These are phyloP conservation scores for Drosophila aldrichi DNA, from an alignment of 2,888 invertebrate species.

Conservation along the genomic window DNA sequence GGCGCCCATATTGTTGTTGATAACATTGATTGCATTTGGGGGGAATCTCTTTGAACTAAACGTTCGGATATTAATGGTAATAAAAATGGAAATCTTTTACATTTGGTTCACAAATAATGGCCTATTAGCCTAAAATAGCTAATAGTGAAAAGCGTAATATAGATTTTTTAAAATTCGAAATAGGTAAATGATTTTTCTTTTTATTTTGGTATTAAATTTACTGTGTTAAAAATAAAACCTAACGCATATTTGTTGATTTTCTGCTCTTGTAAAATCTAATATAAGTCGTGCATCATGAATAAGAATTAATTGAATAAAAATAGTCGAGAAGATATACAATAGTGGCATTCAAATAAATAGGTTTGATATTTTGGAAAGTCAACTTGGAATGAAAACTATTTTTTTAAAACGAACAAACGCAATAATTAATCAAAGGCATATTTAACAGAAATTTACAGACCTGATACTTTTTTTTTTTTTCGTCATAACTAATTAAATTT, in stretches of 20 bases:
- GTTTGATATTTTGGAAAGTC: too few relatives aligned
- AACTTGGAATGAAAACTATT: too few relatives aligned
- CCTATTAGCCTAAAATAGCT: slow-evolving; percentile 41
- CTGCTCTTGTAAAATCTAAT: too few relatives aligned
- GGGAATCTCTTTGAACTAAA: slow-evolving; percentile 60
- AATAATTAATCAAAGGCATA: too few relatives aligned
- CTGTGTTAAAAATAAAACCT: neutral
- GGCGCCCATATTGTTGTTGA: slow-evolving; percentile 67
- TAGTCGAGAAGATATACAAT: too few relatives aligned
- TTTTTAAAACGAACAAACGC: too few relatives aligned
- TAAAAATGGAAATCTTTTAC: slow-evolving; percentile 47
- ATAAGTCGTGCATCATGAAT: too few relatives aligned
- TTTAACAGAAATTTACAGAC: too few relatives aligned
- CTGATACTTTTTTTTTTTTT: too few relatives aligned
- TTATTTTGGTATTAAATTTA: neutral
- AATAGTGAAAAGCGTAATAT: neutral
- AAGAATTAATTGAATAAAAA: too few relatives aligned
- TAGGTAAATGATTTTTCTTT: neutral
- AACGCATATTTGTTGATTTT: neutral
- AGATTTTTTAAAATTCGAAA: neutral
- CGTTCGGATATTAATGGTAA: slow-evolving; percentile 41
- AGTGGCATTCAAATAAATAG: too few relatives aligned
- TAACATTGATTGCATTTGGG: slow-evolving; percentile 53
- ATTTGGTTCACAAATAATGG: slow-evolving; percentile 54
- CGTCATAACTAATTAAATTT: too few relatives aligned